Conservation (phyloP, 2,797 vertebrate species). For the Catamblyrhynchus diadema region DNA sequence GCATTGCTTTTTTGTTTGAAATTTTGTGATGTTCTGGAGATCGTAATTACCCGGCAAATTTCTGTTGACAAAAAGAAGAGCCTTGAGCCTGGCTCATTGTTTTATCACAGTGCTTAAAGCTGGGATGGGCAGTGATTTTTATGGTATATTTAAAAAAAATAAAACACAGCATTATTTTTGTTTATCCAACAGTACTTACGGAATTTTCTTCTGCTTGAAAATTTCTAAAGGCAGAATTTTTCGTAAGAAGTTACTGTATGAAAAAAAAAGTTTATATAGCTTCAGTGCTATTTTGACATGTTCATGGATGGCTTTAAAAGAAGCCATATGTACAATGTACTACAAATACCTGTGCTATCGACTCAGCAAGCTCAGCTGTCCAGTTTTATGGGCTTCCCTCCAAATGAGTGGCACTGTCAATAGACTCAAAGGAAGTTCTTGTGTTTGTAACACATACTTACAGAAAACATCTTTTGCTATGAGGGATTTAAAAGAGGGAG, state of each 20-base stretch:
- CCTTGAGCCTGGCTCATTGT: neutral
- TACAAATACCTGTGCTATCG: neutral
- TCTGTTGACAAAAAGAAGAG: neutral
- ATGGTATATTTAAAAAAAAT: neutral
- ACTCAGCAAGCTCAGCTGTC: neutral
- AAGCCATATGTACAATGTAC: neutral
- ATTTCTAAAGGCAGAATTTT: neutral
- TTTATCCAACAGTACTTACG: neutral
- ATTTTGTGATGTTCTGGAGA: neutral
- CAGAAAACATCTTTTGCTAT: neutral
- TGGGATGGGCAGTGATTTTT: neutral
- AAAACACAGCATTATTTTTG: neutral
- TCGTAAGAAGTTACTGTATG: neutral
- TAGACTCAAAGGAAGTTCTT: neutral
- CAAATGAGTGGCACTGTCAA: fast-evolving
- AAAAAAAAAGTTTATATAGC: neutral
- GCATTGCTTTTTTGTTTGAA: neutral
- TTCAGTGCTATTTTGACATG: neutral
- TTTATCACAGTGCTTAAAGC: neutral
- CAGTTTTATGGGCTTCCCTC: neutral
- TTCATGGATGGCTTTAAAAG: neutral
- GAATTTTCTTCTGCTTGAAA: neutral
- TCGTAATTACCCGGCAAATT: neutral
- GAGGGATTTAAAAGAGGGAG: neutral
- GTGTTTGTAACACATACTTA: neutral